Base-by-base conservation (phyloP, 1,140 invertebrate genomes). In the Odontomachus brunneus region DNA sequence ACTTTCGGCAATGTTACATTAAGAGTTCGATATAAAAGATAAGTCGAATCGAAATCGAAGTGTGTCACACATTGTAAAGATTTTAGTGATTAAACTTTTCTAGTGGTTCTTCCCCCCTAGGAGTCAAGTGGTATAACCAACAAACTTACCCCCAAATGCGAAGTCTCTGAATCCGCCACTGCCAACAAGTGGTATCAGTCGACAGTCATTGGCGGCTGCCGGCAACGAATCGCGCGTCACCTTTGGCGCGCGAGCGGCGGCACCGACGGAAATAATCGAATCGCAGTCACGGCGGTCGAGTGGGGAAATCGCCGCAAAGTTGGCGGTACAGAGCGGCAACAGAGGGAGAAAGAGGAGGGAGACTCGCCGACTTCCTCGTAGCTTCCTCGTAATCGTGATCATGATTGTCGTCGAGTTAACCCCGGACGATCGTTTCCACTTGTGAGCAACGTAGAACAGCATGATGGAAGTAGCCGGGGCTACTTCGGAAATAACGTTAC, bases 221-320 rank as follows among this genome's bases (percentile, higher is more conserved):
- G 3, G 1, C 7, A 17, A 0, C 81, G 59, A 83, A 83, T 83
- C 33, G 22, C 14, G n/a, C 17, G 22, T 5, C 29, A 7, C 3
- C 59, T 17, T 72, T 38, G 65, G 22, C 17, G 38, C 38, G 38
- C 38, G 38, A 44, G 38, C 38, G 3, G 26, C 69, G 66, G 86
- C 63, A 53, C 85, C 67, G 85, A 88, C 89, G 91, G 92, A 93
- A 93, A 92, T 93, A 93, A 91, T 93, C 92, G 90, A 93, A 93
- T 89, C 49, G 66, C 65, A 38, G 71, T 74, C 78, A 63, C 62
- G 74, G 59, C 74, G 51, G 29, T 57, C 24, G 83, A 84, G 87
- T 78, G 84, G 72, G 83, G 82, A 78, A 62, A 67, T 57, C 82
- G 49, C 15, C 53, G 71, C 9, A 17, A n/a, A 65, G 29, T 81